Evolutionary conservation across 2,888 invertebrate genomes (phyloP), one percentile per base, ranked within the genome.

Genomic region (Pelosia muscerda): DNA sequence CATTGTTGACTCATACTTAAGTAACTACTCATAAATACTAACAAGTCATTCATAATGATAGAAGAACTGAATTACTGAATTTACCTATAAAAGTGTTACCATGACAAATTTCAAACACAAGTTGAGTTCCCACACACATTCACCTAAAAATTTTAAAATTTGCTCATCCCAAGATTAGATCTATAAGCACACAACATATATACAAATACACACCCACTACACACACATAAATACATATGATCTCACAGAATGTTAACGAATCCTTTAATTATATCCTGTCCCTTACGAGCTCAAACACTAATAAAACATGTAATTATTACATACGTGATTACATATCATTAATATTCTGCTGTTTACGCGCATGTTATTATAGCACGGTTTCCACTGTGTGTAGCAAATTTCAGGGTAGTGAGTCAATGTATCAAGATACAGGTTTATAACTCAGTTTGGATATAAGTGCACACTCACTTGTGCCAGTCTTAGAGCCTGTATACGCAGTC

Each of bases 271-370:
- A 49, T 49, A 49, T 49, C 9, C 49, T 49, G 49, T 49, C 49
- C 49, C 9, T n/a, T 49, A 49, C 49, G n/a, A n/a, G 49, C 28
- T 57, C 26, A n/a, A 57, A 28, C 57, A 10, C 26, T 10, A 19
- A 57, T 28, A 26, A 34, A 58, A 34, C 25, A 49, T 5, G 42
- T 42, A 31, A 34, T 63, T 63, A 42, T 64, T n/a, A 69, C 62
- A 62, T 56, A 59, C 9, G 25, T 54, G 58, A 69, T 56, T 34
- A 58, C 34, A 58, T 34, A 58, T 58, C 34, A 22, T 58, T 34
- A 26, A 38, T 53, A 54, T 61, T 49, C 49, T 49, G 49, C n/a
- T 49, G n/a, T 49, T n/a, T n/a, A 49, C 49, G n/a, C 9, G 49
- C n/a, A 2, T 19, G 42, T 42, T 42, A 42, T 54, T 49, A 42